phyloP scores from a whole-genome alignment of 2,888 invertebrate species.

The Apodemia mormo region DNA sequence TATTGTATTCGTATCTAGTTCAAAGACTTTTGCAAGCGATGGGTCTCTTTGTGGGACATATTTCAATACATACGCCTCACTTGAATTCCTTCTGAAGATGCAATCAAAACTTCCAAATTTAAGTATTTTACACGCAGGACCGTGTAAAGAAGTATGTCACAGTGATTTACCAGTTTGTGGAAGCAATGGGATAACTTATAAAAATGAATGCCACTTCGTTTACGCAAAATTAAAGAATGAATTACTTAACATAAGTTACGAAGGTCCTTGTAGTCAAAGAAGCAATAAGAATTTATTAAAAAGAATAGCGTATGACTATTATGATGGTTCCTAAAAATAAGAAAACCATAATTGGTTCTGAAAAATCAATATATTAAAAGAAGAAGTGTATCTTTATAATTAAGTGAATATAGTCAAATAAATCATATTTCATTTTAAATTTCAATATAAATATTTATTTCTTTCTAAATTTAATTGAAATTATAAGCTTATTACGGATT shows the following conservation, averaged over 20 bases:
- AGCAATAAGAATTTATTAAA: neutral
- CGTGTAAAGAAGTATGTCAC: constrained; percentile 38
- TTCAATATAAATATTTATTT: too few relatives aligned
- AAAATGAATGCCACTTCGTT: constrained; percentile 39
- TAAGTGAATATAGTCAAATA: too few relatives aligned
- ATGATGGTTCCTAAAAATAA: constrained; percentile 14
- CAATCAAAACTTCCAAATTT: constrained; percentile 33
- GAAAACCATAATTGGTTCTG: neutral
- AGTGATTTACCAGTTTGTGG: constrained; percentile 39
- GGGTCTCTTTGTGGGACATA: constrained; percentile 39
- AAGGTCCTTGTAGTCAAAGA: constrained; percentile 28
- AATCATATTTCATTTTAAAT: too few relatives aligned
- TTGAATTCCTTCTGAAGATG: constrained; percentile 28
- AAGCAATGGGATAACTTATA: constrained; percentile 36
- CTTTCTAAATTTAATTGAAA: too few relatives aligned
- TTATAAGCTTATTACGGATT: too few relatives aligned
- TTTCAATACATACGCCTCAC: constrained; percentile 37
- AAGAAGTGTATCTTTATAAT: too few relatives aligned
- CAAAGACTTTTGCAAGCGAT: constrained; percentile 5
- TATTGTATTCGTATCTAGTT: constrained; percentile 20
- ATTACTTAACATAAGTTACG: constrained; percentile 21
- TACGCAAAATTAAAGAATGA: constrained; percentile 30
- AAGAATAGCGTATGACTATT: neutral
- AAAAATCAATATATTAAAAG: neutral
- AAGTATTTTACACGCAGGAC: constrained; percentile 32